A percentile compares a stretch with the other conserved stretches of the same genome.
Evolutionary conservation across 2,797 vertebrate genomes (phyloP).

Genomic region (Cyclura pinguis): DNA sequence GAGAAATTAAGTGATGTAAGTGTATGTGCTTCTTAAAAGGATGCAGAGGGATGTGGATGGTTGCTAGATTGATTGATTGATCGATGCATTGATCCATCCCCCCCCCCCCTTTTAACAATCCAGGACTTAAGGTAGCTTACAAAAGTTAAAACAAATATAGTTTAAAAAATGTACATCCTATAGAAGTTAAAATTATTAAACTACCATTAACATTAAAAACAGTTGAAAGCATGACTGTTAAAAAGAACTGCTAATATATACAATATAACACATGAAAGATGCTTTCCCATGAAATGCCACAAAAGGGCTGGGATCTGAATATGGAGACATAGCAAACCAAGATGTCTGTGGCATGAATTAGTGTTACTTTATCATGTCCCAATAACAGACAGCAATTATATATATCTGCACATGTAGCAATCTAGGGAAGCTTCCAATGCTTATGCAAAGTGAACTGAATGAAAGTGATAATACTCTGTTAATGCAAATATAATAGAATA

Average conservation of each 20-base stretch:
- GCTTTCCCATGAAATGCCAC: too few relatives aligned
- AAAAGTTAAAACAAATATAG: too few relatives aligned
- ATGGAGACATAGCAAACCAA: neutral
- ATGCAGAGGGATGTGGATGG: neutral
- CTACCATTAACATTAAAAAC: too few relatives aligned
- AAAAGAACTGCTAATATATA: too few relatives aligned
- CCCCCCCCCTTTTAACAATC: too few relatives aligned
- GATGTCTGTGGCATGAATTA: neutral
- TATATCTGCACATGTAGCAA: neutral
- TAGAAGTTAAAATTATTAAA: too few relatives aligned
- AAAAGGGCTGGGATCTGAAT: neutral
- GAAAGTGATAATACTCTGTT: conserved; percentile 39
- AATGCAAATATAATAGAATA: conserved; percentile 9
- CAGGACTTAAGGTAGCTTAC: too few relatives aligned
- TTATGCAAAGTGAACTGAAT: conserved; percentile 24
- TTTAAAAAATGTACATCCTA: too few relatives aligned
- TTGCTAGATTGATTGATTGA: too few relatives aligned
- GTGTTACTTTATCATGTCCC: conserved; percentile 6
- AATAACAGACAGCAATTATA: conserved; percentile 28
- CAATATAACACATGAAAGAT: too few relatives aligned
- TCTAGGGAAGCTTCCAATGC: neutral
- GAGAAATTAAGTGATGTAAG: neutral
- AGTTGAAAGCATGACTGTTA: too few relatives aligned
- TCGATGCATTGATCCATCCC: too few relatives aligned
- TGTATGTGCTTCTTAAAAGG: neutral